Percentiles rank a stretch among this genome's conserved stretches.
phyloP scores from a whole-genome alignment of 2,888 invertebrate genomes.

The Ophraella communa region DNA sequence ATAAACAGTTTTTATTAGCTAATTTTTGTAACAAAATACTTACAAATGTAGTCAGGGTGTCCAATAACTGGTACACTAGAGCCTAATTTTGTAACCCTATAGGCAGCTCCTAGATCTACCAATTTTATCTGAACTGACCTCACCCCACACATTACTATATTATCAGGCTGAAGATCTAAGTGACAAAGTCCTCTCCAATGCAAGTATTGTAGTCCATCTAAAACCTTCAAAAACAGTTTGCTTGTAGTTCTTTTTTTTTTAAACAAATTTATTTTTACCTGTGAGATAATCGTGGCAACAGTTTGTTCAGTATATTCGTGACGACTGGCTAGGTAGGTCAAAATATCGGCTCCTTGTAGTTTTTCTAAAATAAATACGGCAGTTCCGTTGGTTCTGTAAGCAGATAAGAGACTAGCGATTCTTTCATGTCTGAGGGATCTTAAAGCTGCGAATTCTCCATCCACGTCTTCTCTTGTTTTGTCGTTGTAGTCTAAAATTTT shows the following conservation, averaged over 20 bases:
- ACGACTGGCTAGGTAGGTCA: conserved; percentile 85
- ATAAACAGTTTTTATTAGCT: not conserved
- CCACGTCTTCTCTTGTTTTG: conserved; percentile 71
- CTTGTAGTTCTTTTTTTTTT: too few relatives aligned
- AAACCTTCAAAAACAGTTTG: conserved; percentile 59
- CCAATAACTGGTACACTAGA: conserved; percentile 74
- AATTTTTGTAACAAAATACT: conserved; percentile 36
- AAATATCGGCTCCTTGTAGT: conserved; percentile 88
- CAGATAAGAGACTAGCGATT: conserved; percentile 77
- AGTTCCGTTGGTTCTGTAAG: conserved; percentile 74
- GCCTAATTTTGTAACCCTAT: conserved; percentile 81
- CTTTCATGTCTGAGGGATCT: conserved; percentile 86
- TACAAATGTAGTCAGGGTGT: conserved; percentile 77
- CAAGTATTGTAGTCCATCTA: conserved; percentile 91
- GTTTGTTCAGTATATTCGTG: conserved; percentile 94
- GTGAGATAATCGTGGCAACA: conserved; percentile 85
- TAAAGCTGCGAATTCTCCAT: conserved; percentile 84
- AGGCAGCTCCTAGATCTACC: conserved; percentile 90
- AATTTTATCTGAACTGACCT: conserved; percentile 87
- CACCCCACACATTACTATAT: conserved; percentile 89
- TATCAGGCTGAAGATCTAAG: conserved; percentile 92
- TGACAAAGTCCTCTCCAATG: conserved; percentile 93
- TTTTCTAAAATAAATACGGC: conserved; percentile 81
- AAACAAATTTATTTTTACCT: conserved; percentile 60
- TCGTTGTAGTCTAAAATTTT: conserved; percentile 79